phyloP scores from a whole-genome alignment of 53 echinoderm and acorn worm genomes.

The Henricia sp. region DNA sequence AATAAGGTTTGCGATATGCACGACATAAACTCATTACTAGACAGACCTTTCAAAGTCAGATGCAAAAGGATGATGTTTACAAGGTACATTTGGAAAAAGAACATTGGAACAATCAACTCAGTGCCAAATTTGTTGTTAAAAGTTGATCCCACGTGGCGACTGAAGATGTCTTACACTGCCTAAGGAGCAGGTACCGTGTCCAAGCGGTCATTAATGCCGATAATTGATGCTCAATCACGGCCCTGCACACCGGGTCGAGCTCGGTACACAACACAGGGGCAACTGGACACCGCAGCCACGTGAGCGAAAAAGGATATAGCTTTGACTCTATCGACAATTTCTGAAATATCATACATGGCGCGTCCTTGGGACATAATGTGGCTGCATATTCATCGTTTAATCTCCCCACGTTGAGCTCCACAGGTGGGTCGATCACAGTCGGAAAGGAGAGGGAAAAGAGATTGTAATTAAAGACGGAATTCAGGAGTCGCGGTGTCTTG shows the following conservation, averaged over 20 bases:
- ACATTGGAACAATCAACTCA: background rate
- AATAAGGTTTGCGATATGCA: too few relatives aligned
- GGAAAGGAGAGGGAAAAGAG: background rate
- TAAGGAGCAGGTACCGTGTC: conserved; percentile 51
- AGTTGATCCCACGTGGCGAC: conserved; percentile 23
- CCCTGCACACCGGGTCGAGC: background rate
- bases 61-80: background rate
- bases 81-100: background rate
- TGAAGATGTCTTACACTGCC: conserved; percentile 20
- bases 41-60: too few relatives aligned
- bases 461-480: conserved; percentile 11
- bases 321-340: background rate
- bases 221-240: conserved; percentile 55
- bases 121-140: conserved; percentile 12
- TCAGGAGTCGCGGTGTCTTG: background rate
- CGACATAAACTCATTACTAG: too few relatives aligned
- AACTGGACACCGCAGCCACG: conserved; percentile 49
- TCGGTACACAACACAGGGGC: conserved; percentile 16
- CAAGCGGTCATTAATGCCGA: conserved; percentile 34
- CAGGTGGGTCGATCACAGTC: conserved; percentile 29
- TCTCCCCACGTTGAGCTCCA: conserved; percentile 29
- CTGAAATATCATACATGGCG: conserved; percentile 43
- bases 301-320: conserved; percentile 8
- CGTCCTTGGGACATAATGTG: conserved; percentile 24
- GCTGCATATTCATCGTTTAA: conserved; percentile 42